Percentiles rank a stretch among this genome's conserved stretches.
phyloP scores from a whole-genome alignment of 2,797 vertebrate genomes.

The Platyrinchus mystaceus region DNA sequence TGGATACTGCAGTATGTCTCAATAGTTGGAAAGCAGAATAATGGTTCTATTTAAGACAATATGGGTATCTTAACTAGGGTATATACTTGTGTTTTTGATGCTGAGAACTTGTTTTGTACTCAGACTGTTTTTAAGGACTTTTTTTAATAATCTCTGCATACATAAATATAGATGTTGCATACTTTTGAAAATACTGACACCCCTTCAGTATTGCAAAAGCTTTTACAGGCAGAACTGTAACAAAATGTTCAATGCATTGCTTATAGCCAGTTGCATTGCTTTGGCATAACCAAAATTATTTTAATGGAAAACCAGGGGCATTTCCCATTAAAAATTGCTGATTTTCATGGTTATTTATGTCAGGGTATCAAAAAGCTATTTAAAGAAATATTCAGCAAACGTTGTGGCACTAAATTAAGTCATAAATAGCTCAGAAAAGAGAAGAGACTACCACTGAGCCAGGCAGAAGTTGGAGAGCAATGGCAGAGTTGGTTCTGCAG shows the following conservation, averaged over 20 bases:
- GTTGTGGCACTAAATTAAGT: neutral
- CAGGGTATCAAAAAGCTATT: neutral
- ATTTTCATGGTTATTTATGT: neutral
- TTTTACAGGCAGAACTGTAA: neutral
- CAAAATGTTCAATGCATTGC: rapidly evolving
- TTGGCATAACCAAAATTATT: neutral
- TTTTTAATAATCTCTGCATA: neutral
- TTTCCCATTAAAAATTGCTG: neutral
- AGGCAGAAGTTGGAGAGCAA: neutral
- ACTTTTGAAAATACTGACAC: neutral
- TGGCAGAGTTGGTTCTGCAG: neutral
- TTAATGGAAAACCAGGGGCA: neutral
- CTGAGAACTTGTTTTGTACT: neutral
- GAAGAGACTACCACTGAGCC: neutral
- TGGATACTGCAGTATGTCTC: neutral
- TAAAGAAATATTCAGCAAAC: neutral
- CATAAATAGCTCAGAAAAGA: neutral
- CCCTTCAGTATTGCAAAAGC: neutral
- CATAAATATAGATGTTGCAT: neutral
- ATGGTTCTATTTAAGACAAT: neutral
- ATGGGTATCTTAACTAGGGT: neutral
- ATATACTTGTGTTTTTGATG: neutral
- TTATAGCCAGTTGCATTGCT: neutral
- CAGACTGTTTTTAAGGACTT: neutral
- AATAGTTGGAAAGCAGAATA: slow-evolving; percentile 2